Percentiles rank a stretch among this genome's conserved stretches.
phyloP scores from a whole-genome alignment of 2,113 vertebrate genomes.

The Acanthochromis polyacanthus region DNA sequence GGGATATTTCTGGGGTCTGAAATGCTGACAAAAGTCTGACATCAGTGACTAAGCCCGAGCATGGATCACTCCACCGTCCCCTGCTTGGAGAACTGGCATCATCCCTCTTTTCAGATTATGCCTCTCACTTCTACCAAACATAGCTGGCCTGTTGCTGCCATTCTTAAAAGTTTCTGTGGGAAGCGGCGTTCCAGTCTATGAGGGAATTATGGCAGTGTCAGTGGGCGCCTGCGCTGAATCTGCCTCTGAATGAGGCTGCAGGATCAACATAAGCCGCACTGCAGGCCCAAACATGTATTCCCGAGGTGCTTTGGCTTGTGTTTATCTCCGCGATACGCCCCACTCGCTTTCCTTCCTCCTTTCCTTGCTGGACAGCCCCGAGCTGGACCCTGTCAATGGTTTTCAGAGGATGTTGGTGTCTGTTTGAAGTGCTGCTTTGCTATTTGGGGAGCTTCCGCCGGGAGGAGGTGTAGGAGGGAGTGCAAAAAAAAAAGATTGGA shows the following conservation, averaged over 20 bases:
- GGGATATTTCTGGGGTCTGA: constrained; percentile 21
- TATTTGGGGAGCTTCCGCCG: constrained; percentile 62
- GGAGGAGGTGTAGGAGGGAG: constrained; percentile 52
- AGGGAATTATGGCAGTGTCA: constrained; percentile 57
- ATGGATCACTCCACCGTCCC: constrained; percentile 18
- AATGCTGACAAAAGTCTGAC: constrained; percentile 41
- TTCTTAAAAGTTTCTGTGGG: constrained; percentile 53
- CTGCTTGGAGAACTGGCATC: constrained; percentile 17
- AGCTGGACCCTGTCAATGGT: constrained; percentile 47
- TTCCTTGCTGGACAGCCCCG: constrained; percentile 45
- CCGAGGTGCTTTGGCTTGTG: constrained; percentile 45
- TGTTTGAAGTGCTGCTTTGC: constrained; percentile 69
- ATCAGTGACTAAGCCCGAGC: constrained; percentile 25
- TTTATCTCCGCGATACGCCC: constrained; percentile 50
- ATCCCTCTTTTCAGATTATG: constrained; percentile 32
- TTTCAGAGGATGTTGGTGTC: constrained; percentile 61
- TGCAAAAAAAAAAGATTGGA: constrained; percentile 30
- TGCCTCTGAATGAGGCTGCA: constrained; percentile 58
- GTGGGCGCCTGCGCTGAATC: constrained; percentile 27
- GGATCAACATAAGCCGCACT: constrained; percentile 72
- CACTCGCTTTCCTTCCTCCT: constrained; percentile 24
- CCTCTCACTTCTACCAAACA: constrained; percentile 5
- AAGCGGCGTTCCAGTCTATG: constrained; percentile 32
- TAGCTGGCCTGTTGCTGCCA: constrained; percentile 20
- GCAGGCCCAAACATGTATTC: constrained; percentile 63